Conservation (phyloP, 2,113 vertebrate species). For the Petroica traversi region DNA sequence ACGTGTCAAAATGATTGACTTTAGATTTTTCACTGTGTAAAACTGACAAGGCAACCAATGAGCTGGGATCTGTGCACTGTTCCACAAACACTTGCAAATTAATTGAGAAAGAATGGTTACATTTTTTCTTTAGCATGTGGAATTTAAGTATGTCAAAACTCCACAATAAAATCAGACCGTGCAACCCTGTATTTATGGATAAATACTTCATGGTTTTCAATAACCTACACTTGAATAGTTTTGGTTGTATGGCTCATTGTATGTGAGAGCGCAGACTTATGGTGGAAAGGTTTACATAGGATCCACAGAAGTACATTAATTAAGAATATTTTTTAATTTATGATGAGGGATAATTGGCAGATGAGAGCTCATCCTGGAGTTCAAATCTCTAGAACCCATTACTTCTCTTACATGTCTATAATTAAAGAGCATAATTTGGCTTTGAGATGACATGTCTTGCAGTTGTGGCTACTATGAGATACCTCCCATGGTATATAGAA, state of each 20-base stretch:
- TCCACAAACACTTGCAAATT: not conserved
- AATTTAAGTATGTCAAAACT: not conserved
- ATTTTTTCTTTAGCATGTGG: not conserved
- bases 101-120: not conserved
- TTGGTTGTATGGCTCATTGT: not conserved
- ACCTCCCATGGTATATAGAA: not conserved
- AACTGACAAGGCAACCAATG: not conserved
- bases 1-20: not conserved
- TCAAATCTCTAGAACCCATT: not conserved
- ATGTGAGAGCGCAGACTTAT: not conserved
- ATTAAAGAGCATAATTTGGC: not conserved
- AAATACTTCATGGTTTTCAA: not conserved
- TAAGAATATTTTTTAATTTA: not conserved
- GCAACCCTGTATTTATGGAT: not conserved
- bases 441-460: not conserved
- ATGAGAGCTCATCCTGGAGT: rapidly evolving
- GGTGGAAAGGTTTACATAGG: not conserved
- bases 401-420: not conserved
- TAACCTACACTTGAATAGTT: not conserved
- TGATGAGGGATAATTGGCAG: not conserved
- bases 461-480: not conserved
- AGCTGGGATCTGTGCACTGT: not conserved
- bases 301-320: not conserved
- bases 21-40: not conserved
- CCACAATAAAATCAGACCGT: not conserved